Evolutionary conservation across 2,888 invertebrate species (phyloP).

Genomic region (Meganola albula): DNA sequence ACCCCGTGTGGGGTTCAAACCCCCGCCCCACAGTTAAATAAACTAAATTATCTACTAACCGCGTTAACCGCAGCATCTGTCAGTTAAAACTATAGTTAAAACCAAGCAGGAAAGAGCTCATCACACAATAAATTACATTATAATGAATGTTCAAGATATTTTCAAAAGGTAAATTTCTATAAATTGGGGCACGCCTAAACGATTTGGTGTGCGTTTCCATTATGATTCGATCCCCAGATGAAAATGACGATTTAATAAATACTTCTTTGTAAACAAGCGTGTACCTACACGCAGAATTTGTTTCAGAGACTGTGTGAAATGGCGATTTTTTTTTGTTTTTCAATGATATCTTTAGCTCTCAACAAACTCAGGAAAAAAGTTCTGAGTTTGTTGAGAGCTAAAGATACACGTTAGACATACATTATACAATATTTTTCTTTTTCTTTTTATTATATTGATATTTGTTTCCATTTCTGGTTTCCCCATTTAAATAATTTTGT

Average conservation of each 20-base stretch:
- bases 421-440: too few relatives aligned
- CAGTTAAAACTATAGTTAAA: conserved; percentile 35
- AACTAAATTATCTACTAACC: conserved; percentile 17
- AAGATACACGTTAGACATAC: too few relatives aligned
- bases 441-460: too few relatives aligned
- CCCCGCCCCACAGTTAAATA: conserved; percentile 6
- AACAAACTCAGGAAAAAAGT: too few relatives aligned
- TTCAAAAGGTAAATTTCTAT: conserved; percentile 36
- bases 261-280: too few relatives aligned
- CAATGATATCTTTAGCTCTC: too few relatives aligned
- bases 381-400: too few relatives aligned
- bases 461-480: too few relatives aligned
- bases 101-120: conserved; percentile 29
- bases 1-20: not conserved
- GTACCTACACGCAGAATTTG: too few relatives aligned
- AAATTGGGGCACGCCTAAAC: conserved; percentile 43
- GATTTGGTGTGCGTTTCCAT: conserved; percentile 36
- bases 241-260: not conserved
- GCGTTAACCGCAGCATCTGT: conserved; percentile 42
- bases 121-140: conserved; percentile 57
- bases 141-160: conserved; percentile 47
- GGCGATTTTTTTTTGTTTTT: too few relatives aligned
- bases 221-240: conserved; percentile 20
- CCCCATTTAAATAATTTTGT: too few relatives aligned
- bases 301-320: too few relatives aligned